A percentile compares a stretch with the other conserved stretches of the same genome.
These are phyloP conservation scores for Caenorhabditis parvicauda DNA, from an alignment of 2,888 invertebrate species.

Conservation along the genomic window DNA sequence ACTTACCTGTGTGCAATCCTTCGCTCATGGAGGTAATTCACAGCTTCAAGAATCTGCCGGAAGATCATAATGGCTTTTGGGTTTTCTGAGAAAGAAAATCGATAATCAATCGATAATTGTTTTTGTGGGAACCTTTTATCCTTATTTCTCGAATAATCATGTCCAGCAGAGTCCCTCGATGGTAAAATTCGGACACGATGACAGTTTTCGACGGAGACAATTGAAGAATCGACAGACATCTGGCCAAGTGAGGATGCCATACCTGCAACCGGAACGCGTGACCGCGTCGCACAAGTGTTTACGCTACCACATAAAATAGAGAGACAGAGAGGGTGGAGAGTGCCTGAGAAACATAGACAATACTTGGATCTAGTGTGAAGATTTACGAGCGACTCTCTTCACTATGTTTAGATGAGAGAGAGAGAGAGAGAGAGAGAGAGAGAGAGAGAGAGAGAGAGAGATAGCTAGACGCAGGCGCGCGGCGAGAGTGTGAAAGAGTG, in stretches of 20 bases:
- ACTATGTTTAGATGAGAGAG: too few species aligned
- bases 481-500: too few species aligned
- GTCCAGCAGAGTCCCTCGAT: conserved; percentile 44
- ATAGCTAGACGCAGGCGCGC: too few species aligned
- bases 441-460: too few species aligned
- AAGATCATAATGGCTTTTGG: conserved; percentile 43
- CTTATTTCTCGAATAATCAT: conserved; percentile 24
- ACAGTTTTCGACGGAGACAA: conserved; percentile 35
- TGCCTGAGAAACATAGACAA: too few species aligned
- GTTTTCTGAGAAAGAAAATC: conserved; percentile 21
- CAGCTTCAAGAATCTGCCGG: conserved; percentile 51
- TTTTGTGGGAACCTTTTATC: conserved; percentile 23
- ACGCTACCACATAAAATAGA: too few species aligned
- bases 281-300: background rate
- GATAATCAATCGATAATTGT: background rate
- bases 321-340: too few species aligned
- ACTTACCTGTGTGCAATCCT: conserved; percentile 23
- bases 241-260: conserved; percentile 37
- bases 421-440: too few species aligned
- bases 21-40: conserved; percentile 45
- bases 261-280: conserved; percentile 7
- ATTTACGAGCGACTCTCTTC: too few species aligned
- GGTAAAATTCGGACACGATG: conserved; percentile 46
- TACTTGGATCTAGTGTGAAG: too few species aligned
- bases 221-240: conserved; percentile 31